Percentiles rank a stretch among this genome's conserved stretches.
phyloP scores from a whole-genome alignment of 2,797 vertebrate genomes.

The Chelidonichthys spinosus region DNA sequence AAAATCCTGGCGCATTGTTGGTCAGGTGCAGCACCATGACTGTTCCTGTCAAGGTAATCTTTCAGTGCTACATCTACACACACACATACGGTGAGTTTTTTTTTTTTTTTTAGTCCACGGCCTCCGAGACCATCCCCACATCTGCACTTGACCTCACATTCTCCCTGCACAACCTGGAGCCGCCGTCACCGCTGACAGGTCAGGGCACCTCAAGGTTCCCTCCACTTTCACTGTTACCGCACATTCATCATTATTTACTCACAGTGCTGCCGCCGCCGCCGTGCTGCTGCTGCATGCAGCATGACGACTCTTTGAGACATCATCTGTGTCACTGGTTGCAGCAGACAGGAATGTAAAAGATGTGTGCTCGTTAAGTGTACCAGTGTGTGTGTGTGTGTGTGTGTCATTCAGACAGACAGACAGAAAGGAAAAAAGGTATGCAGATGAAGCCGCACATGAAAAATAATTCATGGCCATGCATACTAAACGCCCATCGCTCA shows the following conservation, averaged over 20 bases:
- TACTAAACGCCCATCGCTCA: conserved; percentile 43
- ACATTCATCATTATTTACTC: conserved; percentile 58
- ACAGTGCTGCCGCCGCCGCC: conserved; percentile 14
- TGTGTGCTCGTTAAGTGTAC: conserved; percentile 27
- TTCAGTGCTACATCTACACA: conserved; percentile 38
- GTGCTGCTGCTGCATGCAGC: conserved; percentile 24
- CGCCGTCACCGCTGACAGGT: conserved; percentile 38
- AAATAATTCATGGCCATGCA: conserved; percentile 50
- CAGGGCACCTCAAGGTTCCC: conserved; percentile 45
- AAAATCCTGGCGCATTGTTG: conserved; percentile 32
- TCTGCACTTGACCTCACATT: conserved; percentile 49
- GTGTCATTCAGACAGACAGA: conserved; percentile 33
- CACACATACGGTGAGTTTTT: conserved; percentile 9
- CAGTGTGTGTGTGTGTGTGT: conserved; percentile 30
- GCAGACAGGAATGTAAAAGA: conserved; percentile 31
- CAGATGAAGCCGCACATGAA: conserved; percentile 36
- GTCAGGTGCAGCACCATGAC: conserved; percentile 50
- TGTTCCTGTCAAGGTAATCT: conserved; percentile 46
- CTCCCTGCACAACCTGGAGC: conserved; percentile 25
- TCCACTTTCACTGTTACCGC: conserved; percentile 24
- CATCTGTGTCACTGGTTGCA: conserved; percentile 73
- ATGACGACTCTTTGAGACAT: conserved; percentile 57
- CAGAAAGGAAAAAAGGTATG: conserved; percentile 27
- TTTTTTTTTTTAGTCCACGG: conserved; percentile 34
- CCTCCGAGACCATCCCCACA: conserved; percentile 21